phyloP scores from a whole-genome alignment of 2,888 invertebrate species.

The Pristionchus mayeri region DNA sequence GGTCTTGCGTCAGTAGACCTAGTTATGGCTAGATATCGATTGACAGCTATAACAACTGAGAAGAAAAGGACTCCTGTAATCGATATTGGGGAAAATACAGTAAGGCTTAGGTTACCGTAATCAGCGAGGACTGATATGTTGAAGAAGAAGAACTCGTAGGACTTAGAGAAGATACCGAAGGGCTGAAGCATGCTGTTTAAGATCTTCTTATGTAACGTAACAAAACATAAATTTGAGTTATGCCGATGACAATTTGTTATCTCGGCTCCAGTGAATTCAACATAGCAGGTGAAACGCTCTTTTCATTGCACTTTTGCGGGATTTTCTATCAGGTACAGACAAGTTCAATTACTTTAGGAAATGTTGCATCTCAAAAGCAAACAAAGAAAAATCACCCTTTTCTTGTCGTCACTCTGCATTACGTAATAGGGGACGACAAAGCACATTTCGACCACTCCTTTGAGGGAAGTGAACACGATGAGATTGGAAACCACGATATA shows the following conservation, averaged over 20 bases:
- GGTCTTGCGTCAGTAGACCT: background rate
- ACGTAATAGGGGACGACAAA: slow-evolving; percentile 26
- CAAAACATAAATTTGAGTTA: too few relatives aligned
- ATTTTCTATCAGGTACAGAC: too few relatives aligned
- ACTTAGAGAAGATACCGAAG: background rate
- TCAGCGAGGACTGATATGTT: slow-evolving; percentile 5
- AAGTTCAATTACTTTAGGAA: too few relatives aligned
- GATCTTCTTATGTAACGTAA: too few relatives aligned
- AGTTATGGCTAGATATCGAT: background rate
- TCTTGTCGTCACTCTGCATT: background rate
- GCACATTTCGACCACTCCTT: background rate
- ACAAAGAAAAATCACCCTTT: too few relatives aligned
- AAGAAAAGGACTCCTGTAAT: slow-evolving; percentile 14
- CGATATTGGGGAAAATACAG: background rate
- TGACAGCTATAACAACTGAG: slow-evolving; percentile 7
- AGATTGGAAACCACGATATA: slow-evolving; percentile 24
- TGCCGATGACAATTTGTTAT: too few relatives aligned
- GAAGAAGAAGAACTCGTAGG: background rate
- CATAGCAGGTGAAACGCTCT: too few relatives aligned
- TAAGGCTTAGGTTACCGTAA: background rate
- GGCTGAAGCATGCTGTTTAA: too few relatives aligned
- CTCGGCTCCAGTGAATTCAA: too few relatives aligned
- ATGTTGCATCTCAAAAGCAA: too few relatives aligned
- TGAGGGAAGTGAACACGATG: background rate
- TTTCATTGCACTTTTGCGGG: too few relatives aligned